Evolutionary conservation across 2,888 invertebrate species (phyloP), one percentile per base, ranked within the genome.

Genomic region (Tromatobia lineatoria): DNA sequence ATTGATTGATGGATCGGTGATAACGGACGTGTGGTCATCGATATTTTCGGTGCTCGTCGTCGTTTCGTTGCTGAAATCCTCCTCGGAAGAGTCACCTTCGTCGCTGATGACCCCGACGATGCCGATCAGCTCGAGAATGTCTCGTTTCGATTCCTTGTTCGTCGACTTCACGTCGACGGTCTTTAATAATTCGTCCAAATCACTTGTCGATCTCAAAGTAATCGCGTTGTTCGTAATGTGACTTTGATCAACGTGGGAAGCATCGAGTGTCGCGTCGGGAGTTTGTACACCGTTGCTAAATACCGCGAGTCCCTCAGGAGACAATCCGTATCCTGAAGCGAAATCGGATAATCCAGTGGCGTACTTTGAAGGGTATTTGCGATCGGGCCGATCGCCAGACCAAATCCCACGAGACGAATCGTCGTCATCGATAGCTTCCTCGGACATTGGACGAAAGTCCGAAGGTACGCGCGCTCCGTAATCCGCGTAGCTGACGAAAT

Each of bases 401-500:
- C 42, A 23, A 29, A 13, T 78, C 42, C 47, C n/a, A 13, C 57
- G 3, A 11, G 34, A 52, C 11, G 77, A 50, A n/a, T 47, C 54
- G 34, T 81, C 71, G 25, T 75, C 74, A 3, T 64, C 38, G 64
- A 64, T 2, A 1, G 64, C 10, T 20, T 79, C 71, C 25, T 59
- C 70, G 0, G 80, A 78, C 54, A 69, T 82, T 18, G 82, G 54
- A 38, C 54, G 76, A 70, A 80, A 86, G 69, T 87, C 86, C 59
- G 80, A 45, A 18, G 87, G 70, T 8, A 61, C 76, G 6, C 59
- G 50, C 0, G 78, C 81, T 20, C 82, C 90, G 75, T 90, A 90
- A 82, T 90, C 90, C 38, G 79, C 61, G 64, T 87, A 89, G 71
- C 85, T 86, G 57, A 85, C 76, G 67, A 88, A 86, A 67, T 89